These are phyloP conservation scores for Melipona beecheii DNA, from an alignment of 2,888 invertebrate genomes.

Conservation along the genomic window DNA sequence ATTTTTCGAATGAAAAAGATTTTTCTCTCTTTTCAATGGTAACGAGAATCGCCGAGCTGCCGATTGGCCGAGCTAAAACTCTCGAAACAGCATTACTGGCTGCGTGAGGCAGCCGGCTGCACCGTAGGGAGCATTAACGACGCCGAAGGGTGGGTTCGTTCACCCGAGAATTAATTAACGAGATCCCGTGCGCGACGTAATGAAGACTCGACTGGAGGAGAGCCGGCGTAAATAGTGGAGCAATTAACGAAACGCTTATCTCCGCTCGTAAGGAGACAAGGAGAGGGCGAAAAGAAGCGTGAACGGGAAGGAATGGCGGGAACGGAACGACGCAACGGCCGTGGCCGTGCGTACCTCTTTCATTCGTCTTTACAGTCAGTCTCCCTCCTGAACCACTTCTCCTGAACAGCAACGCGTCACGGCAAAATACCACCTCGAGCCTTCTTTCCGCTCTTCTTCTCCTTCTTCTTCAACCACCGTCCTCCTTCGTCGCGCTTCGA, in stretches of 20 bases:
- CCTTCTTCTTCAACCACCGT: slow-evolving; percentile 7
- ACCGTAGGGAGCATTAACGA: slow-evolving; percentile 31
- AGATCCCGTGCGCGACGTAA: slow-evolving; percentile 54
- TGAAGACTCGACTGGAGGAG: slow-evolving; percentile 48
- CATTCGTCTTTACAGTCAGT: slow-evolving; percentile 16
- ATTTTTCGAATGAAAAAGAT: neutral
- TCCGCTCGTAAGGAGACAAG: slow-evolving; percentile 34
- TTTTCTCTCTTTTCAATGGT: neutral
- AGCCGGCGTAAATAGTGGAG: slow-evolving; percentile 56
- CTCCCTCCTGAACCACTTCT: slow-evolving; percentile 16
- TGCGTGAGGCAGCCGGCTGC: neutral
- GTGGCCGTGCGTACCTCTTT: slow-evolving; percentile 34
- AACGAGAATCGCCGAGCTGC: slow-evolving; percentile 14
- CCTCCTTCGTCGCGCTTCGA: slow-evolving; percentile 9
- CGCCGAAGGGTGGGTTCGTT: slow-evolving; percentile 46
- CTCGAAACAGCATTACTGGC: slow-evolving; percentile 34
- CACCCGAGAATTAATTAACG: slow-evolving; percentile 67
- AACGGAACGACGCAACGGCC: neutral
- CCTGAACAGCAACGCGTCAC: slow-evolving; percentile 46
- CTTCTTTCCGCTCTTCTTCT: slow-evolving; percentile 13
- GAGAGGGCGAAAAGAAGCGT: neutral
- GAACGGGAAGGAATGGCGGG: neutral
- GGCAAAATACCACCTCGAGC: slow-evolving; percentile 28
- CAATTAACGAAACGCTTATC: slow-evolving; percentile 66
- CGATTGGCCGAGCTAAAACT: slow-evolving; percentile 26